Base-by-base conservation (phyloP, 2,888 invertebrate species). In the Ectobius pallidus region DNA sequence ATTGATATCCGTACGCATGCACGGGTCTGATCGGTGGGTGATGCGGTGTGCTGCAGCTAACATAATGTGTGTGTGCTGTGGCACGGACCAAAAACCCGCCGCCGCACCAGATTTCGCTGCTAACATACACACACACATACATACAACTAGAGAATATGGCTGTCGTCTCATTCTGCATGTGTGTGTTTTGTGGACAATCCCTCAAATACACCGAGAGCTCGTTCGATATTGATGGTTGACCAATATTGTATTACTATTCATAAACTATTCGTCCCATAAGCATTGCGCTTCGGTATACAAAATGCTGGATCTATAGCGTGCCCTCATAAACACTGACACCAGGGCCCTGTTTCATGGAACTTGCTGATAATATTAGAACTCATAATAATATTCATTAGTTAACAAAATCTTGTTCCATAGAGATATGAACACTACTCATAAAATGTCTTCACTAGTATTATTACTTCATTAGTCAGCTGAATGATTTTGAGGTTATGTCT, bases 1-100 rank as follows among this genome's bases (percentile, higher is more conserved):
- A 73, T 73, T 73, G 73, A 73, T 73, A 73, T 73, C 73, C 73
- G 32, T 32, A 69, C 73, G 49, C 73, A 71, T 71, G 71, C 71
- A 71, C 71, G 55, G 65, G 16, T 61, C 61, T 61, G 70, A 70
- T 70, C 70, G 70, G 58, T 58, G 58, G 58, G 32, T 58, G 58
- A 58, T 58, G 58, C 27, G 58, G 58, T 58, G 58, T 58, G 58
- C 39, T 44, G 44, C 44, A 65, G 27, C 44, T 65, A 42, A 65
- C 65, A 65, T 65, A 65, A 58, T 58, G 58, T 58, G 58, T 58
- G 58, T 58, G 58, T 58, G 58, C 58, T 58, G 14, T 65, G 65
- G 65, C 44, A 44, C 25, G 22, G 44, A 42, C 62, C 62, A 62
- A 62, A 62, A 62, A 34, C 62, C 32, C 39, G 18, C 34, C 34